Evolutionary conservation across 2,888 invertebrate genomes (phyloP), one percentile per base, ranked within the genome.

Genomic region (Tenthredo amoena): DNA sequence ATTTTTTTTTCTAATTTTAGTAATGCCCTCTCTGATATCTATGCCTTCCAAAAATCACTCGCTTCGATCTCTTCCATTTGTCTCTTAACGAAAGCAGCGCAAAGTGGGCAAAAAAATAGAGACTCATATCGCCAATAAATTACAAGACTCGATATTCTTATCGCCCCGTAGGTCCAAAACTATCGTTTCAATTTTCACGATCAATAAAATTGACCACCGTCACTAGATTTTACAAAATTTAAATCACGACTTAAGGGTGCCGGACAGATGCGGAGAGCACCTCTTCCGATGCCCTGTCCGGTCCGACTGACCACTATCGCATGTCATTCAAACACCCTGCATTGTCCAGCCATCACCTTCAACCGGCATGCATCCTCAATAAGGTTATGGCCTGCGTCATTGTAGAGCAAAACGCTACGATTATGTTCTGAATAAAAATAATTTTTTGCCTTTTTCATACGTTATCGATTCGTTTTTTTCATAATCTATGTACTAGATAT

Each of bases 51-150:
- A 92, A 87, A 62, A 92, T 87, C 40, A 87, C 89, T 65, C 89
- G 87, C 62, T 85, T 89, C 47, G 92, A 89, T 40, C 89, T 85
- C 34, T 91, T 89, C 86, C 91, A 87, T 87, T 90, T 92, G 18
- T 87, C 88, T 34, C 90, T 87, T 79, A 92, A 85, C 5, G 90
- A 89, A 86, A 89, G 87, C 15, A 91, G 68, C 5, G 89, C 89
- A 10, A 92, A 85, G 31, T 90, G 90, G 55, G 91, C 91, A 37
- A 92, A 84, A 74, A 92, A 92, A 37, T 91, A 82, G 85, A 92
- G 31, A 77, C 77, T 77, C 77, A 77, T 77, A 12, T 55, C 10
- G 50, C 7, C 6, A 31, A 50, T 43, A 68, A 68, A 68, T 31
- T 18, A 15, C 6, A 12, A 7, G 2, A 31, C 3, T 62, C 62